Percentiles rank a stretch among this genome's conserved stretches.
Evolutionary conservation across 2,797 vertebrate species (phyloP).

Genomic region (Labroides dimidiatus): DNA sequence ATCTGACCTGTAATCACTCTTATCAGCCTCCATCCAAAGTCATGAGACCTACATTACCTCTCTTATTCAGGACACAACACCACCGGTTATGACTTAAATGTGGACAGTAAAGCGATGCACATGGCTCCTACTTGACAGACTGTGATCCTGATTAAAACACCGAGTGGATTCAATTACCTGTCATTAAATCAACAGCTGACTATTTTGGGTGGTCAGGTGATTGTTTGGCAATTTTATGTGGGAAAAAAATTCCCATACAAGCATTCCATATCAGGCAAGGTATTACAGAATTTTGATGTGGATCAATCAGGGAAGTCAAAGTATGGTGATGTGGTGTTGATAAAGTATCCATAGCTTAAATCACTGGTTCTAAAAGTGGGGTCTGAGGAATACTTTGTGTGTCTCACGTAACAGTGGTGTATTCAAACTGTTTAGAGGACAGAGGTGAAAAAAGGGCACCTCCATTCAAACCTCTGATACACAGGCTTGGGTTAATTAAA

Average conservation of each 20-base stretch:
- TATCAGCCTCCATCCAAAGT: constrained; percentile 25
- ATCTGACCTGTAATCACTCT: constrained; percentile 24
- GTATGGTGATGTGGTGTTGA: no score
- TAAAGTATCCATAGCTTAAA: no score
- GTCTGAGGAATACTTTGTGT: no score
- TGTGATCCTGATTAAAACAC: constrained; percentile 73
- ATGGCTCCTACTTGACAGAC: constrained; percentile 73
- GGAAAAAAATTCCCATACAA: no score
- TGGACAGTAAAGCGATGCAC: constrained; percentile 56
- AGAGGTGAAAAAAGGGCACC: no score
- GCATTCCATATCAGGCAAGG: background rate
- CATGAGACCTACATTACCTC: constrained; percentile 48
- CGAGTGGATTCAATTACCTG: constrained; percentile 61
- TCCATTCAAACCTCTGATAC: no score
- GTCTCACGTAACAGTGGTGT: no score
- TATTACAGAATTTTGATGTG: no score
- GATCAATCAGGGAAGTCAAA: no score
- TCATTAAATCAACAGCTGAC: constrained; percentile 70
- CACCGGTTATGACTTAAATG: constrained; percentile 57
- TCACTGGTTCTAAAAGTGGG: no score
- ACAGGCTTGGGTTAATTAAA: no score
- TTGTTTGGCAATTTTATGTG: background rate
- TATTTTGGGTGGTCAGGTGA: constrained; percentile 68
- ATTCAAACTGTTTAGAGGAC: no score
- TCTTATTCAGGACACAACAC: constrained; percentile 53